phyloP scores from a whole-genome alignment of 2,113 vertebrate genomes.

The Xiphophorus maculatus region DNA sequence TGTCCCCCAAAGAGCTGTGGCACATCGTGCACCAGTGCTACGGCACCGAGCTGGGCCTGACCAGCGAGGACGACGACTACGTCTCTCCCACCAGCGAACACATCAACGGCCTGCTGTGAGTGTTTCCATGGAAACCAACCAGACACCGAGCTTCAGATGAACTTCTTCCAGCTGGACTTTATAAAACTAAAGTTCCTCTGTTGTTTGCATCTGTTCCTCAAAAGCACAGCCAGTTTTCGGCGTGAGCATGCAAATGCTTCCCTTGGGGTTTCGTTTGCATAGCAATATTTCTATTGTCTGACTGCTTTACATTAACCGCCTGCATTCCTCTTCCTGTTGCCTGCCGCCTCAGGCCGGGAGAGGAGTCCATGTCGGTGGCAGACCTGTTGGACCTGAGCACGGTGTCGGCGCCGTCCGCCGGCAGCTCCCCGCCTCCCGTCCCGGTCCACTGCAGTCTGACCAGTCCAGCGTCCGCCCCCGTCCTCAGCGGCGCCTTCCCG shows the following conservation, averaged over 20 bases:
- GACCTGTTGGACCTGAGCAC: conserved; percentile 85
- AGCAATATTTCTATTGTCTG: neutral
- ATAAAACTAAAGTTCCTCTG: neutral
- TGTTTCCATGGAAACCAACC: conserved; percentile 8
- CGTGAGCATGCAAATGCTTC: neutral
- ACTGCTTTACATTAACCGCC: neutral
- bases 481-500: conserved; percentile 58
- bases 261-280: neutral
- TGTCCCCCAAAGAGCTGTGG: conserved; percentile 91
- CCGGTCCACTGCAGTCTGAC: conserved; percentile 64
- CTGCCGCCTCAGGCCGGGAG: conserved; percentile 75
- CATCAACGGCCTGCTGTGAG: conserved; percentile 91
- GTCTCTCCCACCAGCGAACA: conserved; percentile 86
- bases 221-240: neutral
- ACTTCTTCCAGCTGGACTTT: neutral
- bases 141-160: no score
- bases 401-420: conserved; percentile 63
- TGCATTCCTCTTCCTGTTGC: conserved; percentile 7
- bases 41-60: conserved; percentile 90
- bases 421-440: conserved; percentile 68
- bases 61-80: conserved; percentile 93
- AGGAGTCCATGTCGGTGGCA: conserved; percentile 82
- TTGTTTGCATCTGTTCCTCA: neutral
- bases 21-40: conserved; percentile 93
- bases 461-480: conserved; percentile 64